Conservation (phyloP, 2,113 vertebrate genomes). For the Plecotus auritus region DNA sequence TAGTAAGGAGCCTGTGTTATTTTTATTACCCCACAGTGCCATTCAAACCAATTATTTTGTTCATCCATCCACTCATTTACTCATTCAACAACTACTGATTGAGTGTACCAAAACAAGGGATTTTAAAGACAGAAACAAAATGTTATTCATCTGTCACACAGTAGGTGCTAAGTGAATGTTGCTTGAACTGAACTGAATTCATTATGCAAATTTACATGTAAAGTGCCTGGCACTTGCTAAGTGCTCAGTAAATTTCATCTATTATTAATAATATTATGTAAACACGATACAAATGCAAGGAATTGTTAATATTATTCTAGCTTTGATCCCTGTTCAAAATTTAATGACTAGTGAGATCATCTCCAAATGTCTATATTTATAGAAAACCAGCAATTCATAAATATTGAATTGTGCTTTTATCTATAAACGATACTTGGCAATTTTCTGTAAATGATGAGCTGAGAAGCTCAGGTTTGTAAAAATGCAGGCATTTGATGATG, state of each 20-base stretch:
- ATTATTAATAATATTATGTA: conserved; percentile 65
- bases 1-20: background rate
- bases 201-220: conserved; percentile 50
- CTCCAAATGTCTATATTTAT: conserved; percentile 66
- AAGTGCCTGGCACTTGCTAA: conserved; percentile 48
- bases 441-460: conserved; percentile 50
- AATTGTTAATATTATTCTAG: conserved; percentile 63
- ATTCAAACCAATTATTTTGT: background rate
- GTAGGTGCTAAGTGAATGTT: conserved; percentile 60
- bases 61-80: background rate
- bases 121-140: conserved; percentile 37
- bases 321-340: conserved; percentile 68
- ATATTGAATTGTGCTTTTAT: conserved; percentile 69
- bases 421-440: conserved; percentile 50
- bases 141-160: conserved; percentile 48
- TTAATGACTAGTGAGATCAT: conserved; percentile 66
- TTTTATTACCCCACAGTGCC: background rate
- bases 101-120: background rate
- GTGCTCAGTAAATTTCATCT: conserved; percentile 59
- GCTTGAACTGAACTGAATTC: conserved; percentile 32
- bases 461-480: conserved; percentile 41
- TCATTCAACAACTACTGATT: conserved; percentile 10
- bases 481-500: conserved; percentile 39
- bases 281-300: conserved; percentile 46
- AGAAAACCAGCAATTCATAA: conserved; percentile 67